Evolutionary conservation across 2,797 vertebrate species (phyloP), one percentile per base, ranked within the genome.

Genomic region (Helicolenus hilgendorfi): DNA sequence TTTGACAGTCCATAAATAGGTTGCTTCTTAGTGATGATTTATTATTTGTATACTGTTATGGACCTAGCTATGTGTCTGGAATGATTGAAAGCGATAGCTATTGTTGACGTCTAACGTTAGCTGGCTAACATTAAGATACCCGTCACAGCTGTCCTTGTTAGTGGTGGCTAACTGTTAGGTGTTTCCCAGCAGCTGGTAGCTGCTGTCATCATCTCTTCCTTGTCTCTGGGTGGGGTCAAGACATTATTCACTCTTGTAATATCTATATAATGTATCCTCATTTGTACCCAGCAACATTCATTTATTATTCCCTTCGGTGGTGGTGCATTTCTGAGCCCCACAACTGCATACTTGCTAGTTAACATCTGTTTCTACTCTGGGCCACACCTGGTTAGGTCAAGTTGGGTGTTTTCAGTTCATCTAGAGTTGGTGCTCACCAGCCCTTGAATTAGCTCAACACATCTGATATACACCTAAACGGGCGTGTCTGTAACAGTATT

Each of bases 141-240:
- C 81, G 53, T 74, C 27, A 41, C 13, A 69, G 3, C 62, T 60
- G 31, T 62, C 5, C 7, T 2, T 45, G 27, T 58, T 26, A 2
- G 7, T 24, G 26, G 18, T 13, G 8, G 29, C 45, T 68, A 72
- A 24, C 38, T 84, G 55, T 70, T 31, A 8, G 2, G 11, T n/a
- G 53, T 5, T 60, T 75, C 63, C 55, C 33, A 22, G 5, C 14
- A 29, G 58, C 4, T 58, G n/a, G 60, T 11, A 45, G 22, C 15
- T 73, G 53, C 63, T 76, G 49, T 65, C 56, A 58, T 13, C n/a
- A 18, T 56, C 20, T 64, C 15, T 62, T 69, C 11, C 4, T 5
- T 55, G 29, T 27, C 38, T 41, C 38, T 41, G 85, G 90, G 83
- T 90, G 88, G 59, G 77, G 86, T 85, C 78, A 18, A 45, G 27